A percentile compares a stretch with the other conserved stretches of the same genome.
These are phyloP conservation scores for Lordiphosa mommai DNA, from an alignment of 1,140 invertebrate species.

Conservation along the genomic window DNA sequence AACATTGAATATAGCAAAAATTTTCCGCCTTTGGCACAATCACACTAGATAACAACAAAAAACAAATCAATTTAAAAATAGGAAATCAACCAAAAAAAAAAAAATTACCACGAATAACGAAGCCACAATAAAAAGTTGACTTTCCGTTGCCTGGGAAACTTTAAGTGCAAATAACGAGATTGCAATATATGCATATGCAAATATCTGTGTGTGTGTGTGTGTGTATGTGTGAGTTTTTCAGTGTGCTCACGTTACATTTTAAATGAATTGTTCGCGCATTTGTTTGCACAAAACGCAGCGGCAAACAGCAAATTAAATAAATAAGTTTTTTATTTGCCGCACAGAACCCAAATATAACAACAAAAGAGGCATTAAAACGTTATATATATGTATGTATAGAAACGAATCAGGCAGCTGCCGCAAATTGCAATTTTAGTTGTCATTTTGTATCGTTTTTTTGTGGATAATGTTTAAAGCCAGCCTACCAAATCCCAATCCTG, in stretches of 20 bases:
- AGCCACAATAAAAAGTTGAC: constrained; percentile 40
- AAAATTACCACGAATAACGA: constrained; percentile 15
- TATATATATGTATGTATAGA: constrained; percentile 10
- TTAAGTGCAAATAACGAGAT: constrained; percentile 52
- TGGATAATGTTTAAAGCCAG: not conserved
- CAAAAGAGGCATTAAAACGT: constrained; percentile 9
- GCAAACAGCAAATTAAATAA: constrained; percentile 70
- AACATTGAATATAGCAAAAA: not conserved
- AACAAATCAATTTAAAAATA: constrained; percentile 29
- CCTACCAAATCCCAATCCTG: not conserved
- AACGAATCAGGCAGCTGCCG: constrained; percentile 24
- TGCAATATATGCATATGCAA: constrained; percentile 25
- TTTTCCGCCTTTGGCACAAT: too few species aligned
- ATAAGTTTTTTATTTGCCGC: constrained; percentile 58
- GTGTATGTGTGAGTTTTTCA: constrained; percentile 8
- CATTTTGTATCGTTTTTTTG: constrained; percentile 39
- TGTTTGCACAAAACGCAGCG: constrained; percentile 54
- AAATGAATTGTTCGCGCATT: constrained; percentile 71
- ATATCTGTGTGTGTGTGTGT: not conserved
- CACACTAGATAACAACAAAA: too few species aligned
- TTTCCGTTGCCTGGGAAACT: constrained; percentile 60
- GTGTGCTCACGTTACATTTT: constrained; percentile 56
- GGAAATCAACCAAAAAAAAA: constrained; percentile 44
- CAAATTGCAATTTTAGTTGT: constrained; percentile 60
- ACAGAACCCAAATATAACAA: constrained; percentile 17